Evolutionary conservation across 2,797 vertebrate species (phyloP).

Genomic region (Spinibarbus caldwelli): DNA sequence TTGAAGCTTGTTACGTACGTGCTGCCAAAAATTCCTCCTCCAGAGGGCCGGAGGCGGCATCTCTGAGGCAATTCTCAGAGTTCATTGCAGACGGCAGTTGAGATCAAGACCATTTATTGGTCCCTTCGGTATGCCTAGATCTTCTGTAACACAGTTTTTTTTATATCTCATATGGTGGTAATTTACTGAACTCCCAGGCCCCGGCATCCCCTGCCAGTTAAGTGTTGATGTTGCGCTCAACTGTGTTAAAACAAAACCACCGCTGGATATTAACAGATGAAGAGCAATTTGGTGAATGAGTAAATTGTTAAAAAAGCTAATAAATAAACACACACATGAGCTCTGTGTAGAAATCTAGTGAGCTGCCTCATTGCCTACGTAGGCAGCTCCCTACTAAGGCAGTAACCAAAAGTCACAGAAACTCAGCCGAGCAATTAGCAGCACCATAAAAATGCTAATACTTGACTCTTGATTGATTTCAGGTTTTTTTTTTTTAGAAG

Average conservation of each 20-base stretch:
- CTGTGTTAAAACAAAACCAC: slow-evolving; percentile 35
- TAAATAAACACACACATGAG: slow-evolving; percentile 26
- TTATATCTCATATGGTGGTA: slow-evolving; percentile 44
- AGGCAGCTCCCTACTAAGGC: neutral
- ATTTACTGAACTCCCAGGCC: slow-evolving; percentile 40
- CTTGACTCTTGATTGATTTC: neutral
- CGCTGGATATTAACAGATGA: slow-evolving; percentile 16
- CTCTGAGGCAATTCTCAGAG: slow-evolving; percentile 31
- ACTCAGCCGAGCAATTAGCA: neutral
- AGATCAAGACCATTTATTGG: slow-evolving; percentile 51
- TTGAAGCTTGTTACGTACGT: slow-evolving; percentile 15
- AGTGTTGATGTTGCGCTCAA: slow-evolving; percentile 40
- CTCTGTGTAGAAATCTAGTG: neutral
- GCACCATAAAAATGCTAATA: neutral
- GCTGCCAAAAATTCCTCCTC: slow-evolving; percentile 32
- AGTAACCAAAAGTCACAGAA: neutral
- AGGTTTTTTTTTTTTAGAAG: no score
- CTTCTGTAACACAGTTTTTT: slow-evolving; percentile 37
- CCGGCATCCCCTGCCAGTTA: neutral
- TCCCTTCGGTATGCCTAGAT: slow-evolving; percentile 35
- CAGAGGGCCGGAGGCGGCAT: slow-evolving; percentile 3
- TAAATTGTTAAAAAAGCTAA: slow-evolving; percentile 35
- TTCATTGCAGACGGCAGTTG: slow-evolving; percentile 45
- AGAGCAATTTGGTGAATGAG: slow-evolving; percentile 26
- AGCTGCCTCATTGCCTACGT: neutral